Evolutionary conservation across 2,888 invertebrate species (phyloP).

Genomic region (Emmelina monodactyla): DNA sequence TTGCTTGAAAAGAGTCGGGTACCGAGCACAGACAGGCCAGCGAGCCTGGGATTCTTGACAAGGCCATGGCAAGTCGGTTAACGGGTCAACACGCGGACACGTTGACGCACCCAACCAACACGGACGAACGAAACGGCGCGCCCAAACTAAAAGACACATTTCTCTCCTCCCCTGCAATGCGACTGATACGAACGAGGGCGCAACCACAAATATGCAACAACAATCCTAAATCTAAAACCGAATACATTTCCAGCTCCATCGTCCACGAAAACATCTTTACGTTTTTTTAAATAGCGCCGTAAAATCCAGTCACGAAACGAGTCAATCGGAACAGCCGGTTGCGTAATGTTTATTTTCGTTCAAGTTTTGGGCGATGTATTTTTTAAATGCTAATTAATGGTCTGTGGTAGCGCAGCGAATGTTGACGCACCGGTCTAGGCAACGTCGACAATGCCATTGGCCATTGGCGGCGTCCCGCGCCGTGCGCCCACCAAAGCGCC

Average conservation of each 20-base stretch:
- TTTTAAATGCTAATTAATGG: too few species aligned
- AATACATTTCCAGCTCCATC: neutral
- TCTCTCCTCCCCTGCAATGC: constrained; percentile 54
- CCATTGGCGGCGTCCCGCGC: too few species aligned
- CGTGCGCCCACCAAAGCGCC: too few species aligned
- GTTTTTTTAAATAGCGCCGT: neutral
- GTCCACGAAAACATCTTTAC: neutral
- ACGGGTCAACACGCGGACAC: constrained; percentile 44
- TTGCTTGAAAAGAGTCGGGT: constrained; percentile 4
- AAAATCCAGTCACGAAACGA: too few species aligned
- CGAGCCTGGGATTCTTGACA: constrained; percentile 31
- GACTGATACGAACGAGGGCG: constrained; percentile 24
- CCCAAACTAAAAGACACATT: constrained; percentile 29
- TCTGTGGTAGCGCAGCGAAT: too few species aligned
- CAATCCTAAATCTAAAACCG: constrained; percentile 3
- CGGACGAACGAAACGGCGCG: constrained; percentile 34
- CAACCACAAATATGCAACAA: neutral
- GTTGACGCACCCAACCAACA: constrained; percentile 51
- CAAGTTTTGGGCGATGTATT: too few species aligned
- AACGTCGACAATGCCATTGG: too few species aligned
- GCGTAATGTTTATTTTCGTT: too few species aligned
- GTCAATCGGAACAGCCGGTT: too few species aligned
- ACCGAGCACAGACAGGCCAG: constrained; percentile 24
- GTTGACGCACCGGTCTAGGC: too few species aligned
- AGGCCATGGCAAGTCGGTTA: constrained; percentile 52